Evolutionary conservation across 2,888 invertebrate genomes (phyloP).

Genomic region (Synergus itoensis): DNA sequence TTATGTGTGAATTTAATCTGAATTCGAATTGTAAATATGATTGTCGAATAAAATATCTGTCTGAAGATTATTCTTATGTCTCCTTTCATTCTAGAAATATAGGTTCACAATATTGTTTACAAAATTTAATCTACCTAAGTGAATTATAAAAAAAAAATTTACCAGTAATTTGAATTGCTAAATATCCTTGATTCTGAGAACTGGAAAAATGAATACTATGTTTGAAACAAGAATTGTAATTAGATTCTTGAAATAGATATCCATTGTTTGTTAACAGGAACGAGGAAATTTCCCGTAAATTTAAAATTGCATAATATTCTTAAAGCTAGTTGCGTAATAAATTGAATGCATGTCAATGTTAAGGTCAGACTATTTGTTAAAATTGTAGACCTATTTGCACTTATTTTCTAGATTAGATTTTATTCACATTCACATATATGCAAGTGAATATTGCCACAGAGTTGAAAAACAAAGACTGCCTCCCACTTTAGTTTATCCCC

Average conservation of each 20-base stretch:
- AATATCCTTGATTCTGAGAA: background rate
- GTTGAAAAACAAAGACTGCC: slow-evolving; percentile 5
- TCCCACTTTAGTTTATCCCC: background rate
- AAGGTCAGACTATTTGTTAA: background rate
- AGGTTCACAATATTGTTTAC: background rate
- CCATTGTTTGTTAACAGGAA: background rate
- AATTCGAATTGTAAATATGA: slow-evolving; percentile 36
- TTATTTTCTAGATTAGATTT: background rate
- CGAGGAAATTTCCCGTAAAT: background rate
- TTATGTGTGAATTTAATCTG: slow-evolving; percentile 34
- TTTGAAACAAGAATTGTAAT: background rate
- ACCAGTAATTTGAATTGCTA: background rate
- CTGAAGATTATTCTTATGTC: background rate
- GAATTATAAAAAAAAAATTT: too few relatives aligned
- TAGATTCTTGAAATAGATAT: background rate
- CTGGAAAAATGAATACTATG: background rate
- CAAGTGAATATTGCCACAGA: background rate
- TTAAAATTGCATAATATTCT: background rate
- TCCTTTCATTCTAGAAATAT: background rate
- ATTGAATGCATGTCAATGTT: too few relatives aligned
- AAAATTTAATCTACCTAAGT: too few relatives aligned
- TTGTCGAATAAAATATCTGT: slow-evolving; percentile 37
- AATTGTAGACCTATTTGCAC: background rate
- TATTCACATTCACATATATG: background rate
- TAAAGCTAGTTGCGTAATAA: background rate